phyloP scores from a whole-genome alignment of 1,140 invertebrate species.

The Yoshiicerus persimilis region DNA sequence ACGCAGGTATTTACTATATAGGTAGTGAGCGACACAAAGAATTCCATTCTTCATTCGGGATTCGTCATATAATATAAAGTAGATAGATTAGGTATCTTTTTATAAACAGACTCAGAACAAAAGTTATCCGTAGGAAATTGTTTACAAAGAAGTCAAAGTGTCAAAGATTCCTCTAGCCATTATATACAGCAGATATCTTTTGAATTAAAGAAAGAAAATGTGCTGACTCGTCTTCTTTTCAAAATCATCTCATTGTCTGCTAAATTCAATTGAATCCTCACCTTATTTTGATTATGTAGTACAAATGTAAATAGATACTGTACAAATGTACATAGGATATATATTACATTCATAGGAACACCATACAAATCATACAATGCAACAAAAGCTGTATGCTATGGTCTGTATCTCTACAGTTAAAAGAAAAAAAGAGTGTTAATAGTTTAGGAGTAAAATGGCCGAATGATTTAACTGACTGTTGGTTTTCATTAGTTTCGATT shows the following conservation, averaged over 20 bases:
- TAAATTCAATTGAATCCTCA: not conserved
- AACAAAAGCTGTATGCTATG: too few species aligned
- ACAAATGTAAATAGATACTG: not conserved
- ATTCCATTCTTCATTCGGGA: not conserved
- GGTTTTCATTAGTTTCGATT: not conserved
- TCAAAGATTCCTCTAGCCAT: not conserved
- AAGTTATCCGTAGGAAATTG: not conserved
- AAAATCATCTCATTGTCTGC: not conserved
- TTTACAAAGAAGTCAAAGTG: constrained; percentile 10
- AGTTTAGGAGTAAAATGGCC: not conserved
- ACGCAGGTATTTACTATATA: too few species aligned
- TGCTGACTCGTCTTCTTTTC: constrained; percentile 3
- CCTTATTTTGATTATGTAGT: not conserved
- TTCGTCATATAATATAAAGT: not conserved
- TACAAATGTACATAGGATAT: too few species aligned
- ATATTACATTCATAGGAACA: too few species aligned
- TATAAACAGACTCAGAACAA: not conserved
- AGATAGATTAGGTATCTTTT: not conserved
- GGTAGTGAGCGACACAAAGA: not conserved
- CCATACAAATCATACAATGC: too few species aligned
- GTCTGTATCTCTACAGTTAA: too few species aligned
- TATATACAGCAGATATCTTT: not conserved
- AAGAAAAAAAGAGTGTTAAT: not conserved
- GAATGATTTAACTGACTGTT: not conserved
- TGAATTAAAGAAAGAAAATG: not conserved